Percentiles rank a stretch among this genome's conserved stretches.
phyloP scores from a whole-genome alignment of 2,888 invertebrate genomes.

The Hesperia comma region DNA sequence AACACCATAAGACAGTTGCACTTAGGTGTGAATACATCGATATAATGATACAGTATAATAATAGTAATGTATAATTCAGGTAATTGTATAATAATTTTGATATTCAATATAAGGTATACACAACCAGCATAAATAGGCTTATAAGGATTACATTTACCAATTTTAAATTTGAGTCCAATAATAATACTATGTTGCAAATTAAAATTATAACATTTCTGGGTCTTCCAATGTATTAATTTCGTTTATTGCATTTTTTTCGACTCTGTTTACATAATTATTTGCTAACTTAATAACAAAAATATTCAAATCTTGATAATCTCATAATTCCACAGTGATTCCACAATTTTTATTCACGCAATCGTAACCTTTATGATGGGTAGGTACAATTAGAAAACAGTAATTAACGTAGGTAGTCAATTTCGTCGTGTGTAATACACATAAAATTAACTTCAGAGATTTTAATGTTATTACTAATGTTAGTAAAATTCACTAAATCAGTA shows the following conservation, averaged over 20 bases:
- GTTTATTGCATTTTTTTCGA: too few relatives aligned
- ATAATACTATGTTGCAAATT: too few relatives aligned
- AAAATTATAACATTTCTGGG: too few relatives aligned
- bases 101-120: slow-evolving; percentile 34
- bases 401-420: too few relatives aligned
- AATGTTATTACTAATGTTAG: slow-evolving; percentile 41
- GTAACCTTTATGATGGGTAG: too few relatives aligned
- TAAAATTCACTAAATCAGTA: slow-evolving; percentile 44
- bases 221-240: too few relatives aligned
- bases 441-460: not conserved
- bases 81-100: slow-evolving; percentile 27
- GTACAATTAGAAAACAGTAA: too few relatives aligned
- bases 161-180: slow-evolving; percentile 7
- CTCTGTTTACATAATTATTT: too few relatives aligned
- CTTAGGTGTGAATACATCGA: slow-evolving; percentile 42
- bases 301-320: too few relatives aligned
- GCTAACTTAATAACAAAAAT: too few relatives aligned
- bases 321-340: too few relatives aligned
- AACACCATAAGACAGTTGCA: slow-evolving; percentile 40
- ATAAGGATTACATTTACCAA: slow-evolving; percentile 23
- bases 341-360: too few relatives aligned
- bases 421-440: not conserved
- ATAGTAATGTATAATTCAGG: slow-evolving; percentile 10
- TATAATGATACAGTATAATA: slow-evolving; percentile 25
- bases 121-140: slow-evolving; percentile 28